Conservation (phyloP, 1,140 invertebrate species). For the Aphelinus atriplicis region DNA sequence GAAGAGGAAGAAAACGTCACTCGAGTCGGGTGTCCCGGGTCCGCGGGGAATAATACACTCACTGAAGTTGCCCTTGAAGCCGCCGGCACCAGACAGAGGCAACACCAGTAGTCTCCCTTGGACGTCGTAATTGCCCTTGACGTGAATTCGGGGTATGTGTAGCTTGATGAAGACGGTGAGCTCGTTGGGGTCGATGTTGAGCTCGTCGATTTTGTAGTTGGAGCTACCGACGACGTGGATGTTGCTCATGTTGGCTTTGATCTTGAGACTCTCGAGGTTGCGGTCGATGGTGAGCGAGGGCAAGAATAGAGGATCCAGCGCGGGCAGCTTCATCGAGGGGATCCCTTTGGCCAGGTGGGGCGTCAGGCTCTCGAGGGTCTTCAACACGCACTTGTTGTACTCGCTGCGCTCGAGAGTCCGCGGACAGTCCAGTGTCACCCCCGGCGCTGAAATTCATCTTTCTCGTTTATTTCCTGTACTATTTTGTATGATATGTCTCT, state of each 20-base stretch:
- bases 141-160: constrained; percentile 68
- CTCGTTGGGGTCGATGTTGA: constrained; percentile 72
- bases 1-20: not conserved
- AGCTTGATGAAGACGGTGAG: constrained; percentile 69
- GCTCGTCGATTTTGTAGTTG: constrained; percentile 71
- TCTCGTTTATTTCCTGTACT: no score
- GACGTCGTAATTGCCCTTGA: constrained; percentile 75
- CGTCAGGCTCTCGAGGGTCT: constrained; percentile 68
- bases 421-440: constrained; percentile 53
- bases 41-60: constrained; percentile 58
- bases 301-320: constrained; percentile 73
- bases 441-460: constrained; percentile 51
- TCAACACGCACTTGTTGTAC: constrained; percentile 70
- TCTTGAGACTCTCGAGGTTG: constrained; percentile 71
- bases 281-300: constrained; percentile 73
- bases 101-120: constrained; percentile 72
- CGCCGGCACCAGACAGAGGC: constrained; percentile 74
- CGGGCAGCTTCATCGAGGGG: constrained; percentile 71
- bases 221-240: constrained; percentile 71
- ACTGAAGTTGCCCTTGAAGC: constrained; percentile 77
- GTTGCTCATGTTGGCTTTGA: constrained; percentile 75
- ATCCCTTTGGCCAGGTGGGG: constrained; percentile 72
- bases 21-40: no score
- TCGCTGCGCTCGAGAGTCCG: constrained; percentile 48
- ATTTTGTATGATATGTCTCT: no score